Evolutionary conservation across 2,797 vertebrate species (phyloP).

Genomic region (Cheirogaleus major): DNA sequence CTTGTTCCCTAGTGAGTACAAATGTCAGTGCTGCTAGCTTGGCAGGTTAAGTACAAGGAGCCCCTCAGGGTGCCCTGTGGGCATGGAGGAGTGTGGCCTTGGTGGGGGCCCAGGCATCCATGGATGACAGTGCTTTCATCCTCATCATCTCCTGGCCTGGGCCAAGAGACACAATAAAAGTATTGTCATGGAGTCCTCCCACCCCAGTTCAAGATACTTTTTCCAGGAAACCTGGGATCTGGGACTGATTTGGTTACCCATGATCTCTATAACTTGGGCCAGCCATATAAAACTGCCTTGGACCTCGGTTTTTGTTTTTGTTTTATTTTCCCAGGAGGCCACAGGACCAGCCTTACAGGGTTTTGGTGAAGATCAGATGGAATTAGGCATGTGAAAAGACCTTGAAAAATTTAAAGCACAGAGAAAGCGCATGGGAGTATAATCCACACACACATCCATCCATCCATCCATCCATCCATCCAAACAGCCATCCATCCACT

Average conservation of each 20-base stretch:
- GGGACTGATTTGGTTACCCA: background rate
- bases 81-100: background rate
- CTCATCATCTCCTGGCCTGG: background rate
- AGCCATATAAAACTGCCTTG: background rate
- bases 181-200: background rate
- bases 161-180: background rate
- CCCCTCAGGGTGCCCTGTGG: background rate
- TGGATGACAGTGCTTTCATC: background rate
- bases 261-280: background rate
- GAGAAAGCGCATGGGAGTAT: background rate
- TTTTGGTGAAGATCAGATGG: constrained; percentile 35
- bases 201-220: background rate
- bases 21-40: constrained; percentile 55
- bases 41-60: background rate
- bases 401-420: background rate
- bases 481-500: background rate
- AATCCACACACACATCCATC: background rate
- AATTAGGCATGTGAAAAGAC: background rate
- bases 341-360: background rate
- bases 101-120: background rate
- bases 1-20: constrained; percentile 53
- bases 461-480: too few relatives aligned
- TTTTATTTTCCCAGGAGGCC: background rate
- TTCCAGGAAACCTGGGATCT: background rate
- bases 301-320: background rate